Base-by-base conservation (phyloP, 2,797 vertebrate genomes). In the Eidolon dupreanum region DNA sequence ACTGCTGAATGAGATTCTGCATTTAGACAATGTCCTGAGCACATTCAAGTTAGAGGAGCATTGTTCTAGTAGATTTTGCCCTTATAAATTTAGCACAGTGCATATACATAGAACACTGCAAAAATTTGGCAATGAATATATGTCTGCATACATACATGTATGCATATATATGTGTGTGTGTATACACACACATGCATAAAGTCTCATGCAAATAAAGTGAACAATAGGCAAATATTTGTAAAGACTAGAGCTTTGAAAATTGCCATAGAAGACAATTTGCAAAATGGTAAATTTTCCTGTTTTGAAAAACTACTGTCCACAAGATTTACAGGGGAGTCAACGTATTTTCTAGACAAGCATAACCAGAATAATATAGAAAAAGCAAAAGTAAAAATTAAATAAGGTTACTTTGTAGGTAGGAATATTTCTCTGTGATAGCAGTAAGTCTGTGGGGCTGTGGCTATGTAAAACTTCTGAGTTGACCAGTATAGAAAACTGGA, bases 261-360 rank as follows among this genome's bases (percentile, higher is more conserved):
- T 93, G 46, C 53, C 83, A 70, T 41, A 71, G 36, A 86, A 86
- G 43, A 89, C 16, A 57, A 79, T 91, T 73, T 93, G 28, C 46
- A 96, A 97, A 94, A 79, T 43, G 53, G 19, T 36, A 51, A 31
- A 43, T 63, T 91, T 70, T 66, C 46, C 78, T 83, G 20, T 92
- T 93, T 92, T 71, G 51, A 93, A 88, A 66, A 82, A 93, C 24
- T 41, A 31, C 13, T 49, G 7, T 51, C 31, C 12, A 43, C n/a
- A 82, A 93, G 68, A 75, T 79, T 55, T 88, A 61, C 0, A 88
- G 66, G 49, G 26, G 8, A 82, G 13, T 12, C 8, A 43, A 20
- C 66, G 9, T 17, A 33, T 17, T 73, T 93, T 68, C n/a, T 13
- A 92, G 55, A 92, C 3, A 94, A 41, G 46, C 46, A 57, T 66